Conservation (phyloP, 2,113 vertebrate genomes). For the Cheilinus undulatus region DNA sequence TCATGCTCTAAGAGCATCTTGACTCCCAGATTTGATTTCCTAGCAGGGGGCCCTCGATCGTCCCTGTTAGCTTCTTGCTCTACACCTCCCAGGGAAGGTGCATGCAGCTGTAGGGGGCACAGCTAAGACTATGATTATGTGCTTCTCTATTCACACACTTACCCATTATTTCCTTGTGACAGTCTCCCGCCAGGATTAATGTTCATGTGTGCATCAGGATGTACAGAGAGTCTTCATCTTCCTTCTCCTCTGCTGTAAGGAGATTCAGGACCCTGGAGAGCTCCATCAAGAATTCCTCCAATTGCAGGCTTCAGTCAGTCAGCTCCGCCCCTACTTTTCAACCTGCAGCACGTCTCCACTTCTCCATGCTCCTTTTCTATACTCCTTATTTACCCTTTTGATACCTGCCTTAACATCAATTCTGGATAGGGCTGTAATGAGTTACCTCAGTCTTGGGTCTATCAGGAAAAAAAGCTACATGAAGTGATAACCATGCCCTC, state of each 20-base stretch:
- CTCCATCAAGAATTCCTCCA: conserved; percentile 28
- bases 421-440: no score
- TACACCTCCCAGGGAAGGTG: conserved; percentile 20
- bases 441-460: no score
- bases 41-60: conserved; percentile 5
- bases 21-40: conserved; percentile 48
- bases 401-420: no score
- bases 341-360: neutral
- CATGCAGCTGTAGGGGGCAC: conserved; percentile 12
- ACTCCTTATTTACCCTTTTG: neutral
- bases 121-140: conserved; percentile 41
- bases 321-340: neutral
- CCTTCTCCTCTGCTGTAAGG: conserved; percentile 16
- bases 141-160: conserved; percentile 44
- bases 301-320: conserved; percentile 9
- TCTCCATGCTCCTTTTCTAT: conserved; percentile 3
- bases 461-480: no score
- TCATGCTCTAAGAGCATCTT: conserved; percentile 30
- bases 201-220: conserved; percentile 6
- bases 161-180: conserved; percentile 31
- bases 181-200: conserved; percentile 18
- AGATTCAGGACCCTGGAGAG: conserved; percentile 18
- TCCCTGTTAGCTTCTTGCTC: conserved; percentile 29
- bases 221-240: conserved; percentile 6
- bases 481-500: no score